phyloP scores from a whole-genome alignment of 2,113 vertebrate genomes.

The Pachypanchax playfairii region DNA sequence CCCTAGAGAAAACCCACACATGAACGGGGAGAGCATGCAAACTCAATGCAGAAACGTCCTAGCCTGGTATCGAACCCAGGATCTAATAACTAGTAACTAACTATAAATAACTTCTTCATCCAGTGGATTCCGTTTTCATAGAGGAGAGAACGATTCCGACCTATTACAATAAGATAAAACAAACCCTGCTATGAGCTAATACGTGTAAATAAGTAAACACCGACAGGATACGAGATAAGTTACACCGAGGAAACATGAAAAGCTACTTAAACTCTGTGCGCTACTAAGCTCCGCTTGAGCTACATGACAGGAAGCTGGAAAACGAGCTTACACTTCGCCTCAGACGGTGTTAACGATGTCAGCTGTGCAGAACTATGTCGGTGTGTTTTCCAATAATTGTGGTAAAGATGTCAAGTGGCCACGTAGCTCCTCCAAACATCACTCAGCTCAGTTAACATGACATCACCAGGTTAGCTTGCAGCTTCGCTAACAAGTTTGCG shows the following conservation, averaged over 20 bases:
- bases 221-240: neutral
- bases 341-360: neutral
- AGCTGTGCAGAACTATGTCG: rapidly evolving
- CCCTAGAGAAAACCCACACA: too few relatives aligned
- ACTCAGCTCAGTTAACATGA: constrained; percentile 31
- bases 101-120: too few relatives aligned
- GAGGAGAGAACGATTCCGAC: too few relatives aligned
- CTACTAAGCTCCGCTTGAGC: constrained; percentile 65
- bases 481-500: constrained; percentile 46
- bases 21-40: too few relatives aligned
- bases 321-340: constrained; percentile 34
- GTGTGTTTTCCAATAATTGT: neutral
- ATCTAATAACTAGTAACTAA: too few relatives aligned
- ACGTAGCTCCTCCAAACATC: neutral
- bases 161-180: neutral
- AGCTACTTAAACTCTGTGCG: constrained; percentile 55
- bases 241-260: constrained; percentile 22
- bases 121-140: too few relatives aligned
- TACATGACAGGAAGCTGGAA: constrained; percentile 51
- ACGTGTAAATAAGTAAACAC: neutral
- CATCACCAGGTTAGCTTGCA: constrained; percentile 14
- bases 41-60: too few relatives aligned
- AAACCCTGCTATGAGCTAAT: too few relatives aligned
- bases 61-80: too few relatives aligned
- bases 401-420: neutral